phyloP scores from a whole-genome alignment of 2,888 invertebrate genomes.

The Nysson spinosus region DNA sequence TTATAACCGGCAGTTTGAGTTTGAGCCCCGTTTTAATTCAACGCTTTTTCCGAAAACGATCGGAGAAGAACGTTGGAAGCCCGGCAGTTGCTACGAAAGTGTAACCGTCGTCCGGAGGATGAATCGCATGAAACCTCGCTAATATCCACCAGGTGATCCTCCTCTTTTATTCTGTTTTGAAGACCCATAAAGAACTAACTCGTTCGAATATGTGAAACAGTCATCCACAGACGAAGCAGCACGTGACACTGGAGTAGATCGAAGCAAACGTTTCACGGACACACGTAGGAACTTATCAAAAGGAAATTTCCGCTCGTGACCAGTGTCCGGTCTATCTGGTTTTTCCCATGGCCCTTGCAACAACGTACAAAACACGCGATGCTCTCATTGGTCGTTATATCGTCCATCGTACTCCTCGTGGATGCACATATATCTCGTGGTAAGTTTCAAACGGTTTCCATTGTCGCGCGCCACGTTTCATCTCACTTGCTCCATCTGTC shows the following conservation, averaged over 20 bases:
- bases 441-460: conserved; percentile 36
- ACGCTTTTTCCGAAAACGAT: too few relatives aligned
- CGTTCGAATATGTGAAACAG: conserved; percentile 2
- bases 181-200: not conserved
- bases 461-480: conserved; percentile 14
- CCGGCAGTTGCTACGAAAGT: not conserved
- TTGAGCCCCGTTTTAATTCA: too few relatives aligned
- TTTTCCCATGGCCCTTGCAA: conserved; percentile 64
- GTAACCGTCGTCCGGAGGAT: conserved; percentile 29
- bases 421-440: not conserved
- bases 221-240: not conserved
- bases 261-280: conserved; percentile 8
- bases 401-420: conserved; percentile 9
- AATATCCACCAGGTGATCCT: conserved; percentile 48
- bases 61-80: too few relatives aligned
- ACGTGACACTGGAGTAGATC: not conserved
- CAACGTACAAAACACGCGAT: conserved; percentile 16
- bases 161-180: conserved; percentile 40
- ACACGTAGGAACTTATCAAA: conserved; percentile 51
- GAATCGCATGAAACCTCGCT: conserved; percentile 40
- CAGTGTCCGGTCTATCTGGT: conserved; percentile 71
- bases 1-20: too few relatives aligned
- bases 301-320: conserved; percentile 57
- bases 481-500: not conserved
- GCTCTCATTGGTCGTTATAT: conserved; percentile 24